These are phyloP conservation scores for Passerculus sandwichensis DNA, from an alignment of 2,797 vertebrate species.

Conservation along the genomic window DNA sequence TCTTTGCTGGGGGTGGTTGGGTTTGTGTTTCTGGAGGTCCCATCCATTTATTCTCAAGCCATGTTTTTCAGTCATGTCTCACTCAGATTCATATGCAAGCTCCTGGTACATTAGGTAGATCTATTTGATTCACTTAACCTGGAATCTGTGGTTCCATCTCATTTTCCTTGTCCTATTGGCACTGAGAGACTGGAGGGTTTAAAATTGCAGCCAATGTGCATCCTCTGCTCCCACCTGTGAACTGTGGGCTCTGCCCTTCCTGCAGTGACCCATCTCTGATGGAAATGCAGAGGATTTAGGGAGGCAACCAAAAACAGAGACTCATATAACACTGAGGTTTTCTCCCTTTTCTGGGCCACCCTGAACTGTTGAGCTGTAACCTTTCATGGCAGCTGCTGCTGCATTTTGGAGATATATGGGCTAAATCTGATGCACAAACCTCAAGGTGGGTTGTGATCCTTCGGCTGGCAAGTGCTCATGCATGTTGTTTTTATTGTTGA, in stretches of 20 bases:
- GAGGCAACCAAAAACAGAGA: neutral
- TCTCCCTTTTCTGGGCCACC: neutral
- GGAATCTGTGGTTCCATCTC: neutral
- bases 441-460: neutral
- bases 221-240: neutral
- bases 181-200: neutral
- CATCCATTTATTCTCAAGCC: neutral
- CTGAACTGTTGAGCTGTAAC: neutral
- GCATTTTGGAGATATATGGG: neutral
- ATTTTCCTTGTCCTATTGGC: neutral
- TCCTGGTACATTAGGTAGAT: neutral
- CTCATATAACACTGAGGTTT: neutral
- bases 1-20: neutral
- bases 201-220: neutral
- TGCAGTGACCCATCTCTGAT: neutral
- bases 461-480: neutral
- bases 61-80: neutral
- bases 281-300: neutral
- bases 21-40: neutral
- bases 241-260: neutral
- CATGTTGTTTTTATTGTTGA: neutral
- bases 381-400: neutral
- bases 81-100: neutral
- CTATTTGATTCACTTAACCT: neutral
- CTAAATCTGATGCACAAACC: neutral